Evolutionary conservation across 2,888 invertebrate species (phyloP), one percentile per base, ranked within the genome.

Genomic region (Entomobrya proxima): DNA sequence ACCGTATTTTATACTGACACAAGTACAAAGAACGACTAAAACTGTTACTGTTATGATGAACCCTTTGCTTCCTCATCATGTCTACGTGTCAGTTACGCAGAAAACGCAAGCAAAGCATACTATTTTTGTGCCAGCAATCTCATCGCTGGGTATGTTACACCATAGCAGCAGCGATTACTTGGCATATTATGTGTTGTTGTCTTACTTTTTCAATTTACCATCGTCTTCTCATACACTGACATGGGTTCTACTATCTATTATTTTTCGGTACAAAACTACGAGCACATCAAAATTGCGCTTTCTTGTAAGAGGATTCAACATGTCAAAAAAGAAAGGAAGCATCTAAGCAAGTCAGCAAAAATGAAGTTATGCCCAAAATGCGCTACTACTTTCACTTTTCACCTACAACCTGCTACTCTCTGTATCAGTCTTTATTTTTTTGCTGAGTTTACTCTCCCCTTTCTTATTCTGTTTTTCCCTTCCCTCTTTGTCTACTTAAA

Each of bases 341-440:
- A 85, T 75, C 58, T 50, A 69, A 35, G 84, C 84, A 72, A 84
- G 58, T 84, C 84, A 84, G 77, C 79, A 61, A 79, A 81, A 81
- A 81, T 81, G 81, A 81, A 74, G 81, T 81, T 74, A 81, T 47
- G 74, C 81, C 81, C 44, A 27, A 18, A 11, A 21, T 18, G 40
- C 32, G 13, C 37, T 9, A 37, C 67, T 37, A 30, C 40, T 67
- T 40, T 67, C 40, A 67, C 67, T 9, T 58, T 58, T 58, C 58
- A 58, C 27, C 58, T 64, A 67, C 40, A 21, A 67, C 67, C 21
- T 18, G 30, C 61, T 58, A 18, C 18, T 32, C 35, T 18, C 35
- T 35, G n/a, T 9, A 69, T 44, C 27, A 15, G 44, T 69, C 27
- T 40, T 27, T 13, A 3, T 55, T 55, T 55, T 76, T 55, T 55